phyloP scores from a whole-genome alignment of 2,888 invertebrate genomes.

The Protodeltote pygarga region DNA sequence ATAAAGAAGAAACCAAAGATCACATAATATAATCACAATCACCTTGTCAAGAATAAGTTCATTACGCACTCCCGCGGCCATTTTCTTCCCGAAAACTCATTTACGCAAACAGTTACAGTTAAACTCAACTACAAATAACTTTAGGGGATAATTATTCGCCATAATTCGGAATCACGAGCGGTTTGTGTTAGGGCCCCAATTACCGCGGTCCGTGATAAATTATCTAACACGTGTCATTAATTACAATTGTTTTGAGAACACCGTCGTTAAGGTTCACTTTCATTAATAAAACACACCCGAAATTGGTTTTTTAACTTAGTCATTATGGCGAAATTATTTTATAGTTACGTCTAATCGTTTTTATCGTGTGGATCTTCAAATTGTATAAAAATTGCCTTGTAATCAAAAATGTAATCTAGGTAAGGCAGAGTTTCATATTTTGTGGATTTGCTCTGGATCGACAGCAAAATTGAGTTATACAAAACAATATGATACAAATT shows the following conservation, averaged over 20 bases:
- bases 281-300: constrained; percentile 1
- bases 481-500: constrained; percentile 8
- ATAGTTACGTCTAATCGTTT: constrained; percentile 1
- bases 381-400: constrained; percentile 12
- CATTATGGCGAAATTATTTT: constrained; percentile 1
- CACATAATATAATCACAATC: no score
- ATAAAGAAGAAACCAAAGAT: no score
- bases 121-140: constrained; percentile 14
- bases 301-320: constrained; percentile 3
- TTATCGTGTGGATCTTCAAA: constrained; percentile 21
- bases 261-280: constrained; percentile 19
- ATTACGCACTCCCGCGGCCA: not conserved
- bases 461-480: not conserved
- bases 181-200: constrained; percentile 29
- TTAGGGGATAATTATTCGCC: constrained; percentile 27
- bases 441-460: not conserved
- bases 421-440: not conserved
- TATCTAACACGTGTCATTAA: constrained; percentile 53
- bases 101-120: constrained; percentile 1
- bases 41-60: not conserved
- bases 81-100: not conserved
- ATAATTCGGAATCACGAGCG: constrained; percentile 35
- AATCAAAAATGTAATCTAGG: constrained; percentile 15
- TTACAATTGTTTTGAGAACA: constrained; percentile 51
- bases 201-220: constrained; percentile 46